Percentiles rank a stretch among this genome's conserved stretches.
Evolutionary conservation across 2,888 invertebrate genomes (phyloP).

Genomic region (Heliconius aoede): DNA sequence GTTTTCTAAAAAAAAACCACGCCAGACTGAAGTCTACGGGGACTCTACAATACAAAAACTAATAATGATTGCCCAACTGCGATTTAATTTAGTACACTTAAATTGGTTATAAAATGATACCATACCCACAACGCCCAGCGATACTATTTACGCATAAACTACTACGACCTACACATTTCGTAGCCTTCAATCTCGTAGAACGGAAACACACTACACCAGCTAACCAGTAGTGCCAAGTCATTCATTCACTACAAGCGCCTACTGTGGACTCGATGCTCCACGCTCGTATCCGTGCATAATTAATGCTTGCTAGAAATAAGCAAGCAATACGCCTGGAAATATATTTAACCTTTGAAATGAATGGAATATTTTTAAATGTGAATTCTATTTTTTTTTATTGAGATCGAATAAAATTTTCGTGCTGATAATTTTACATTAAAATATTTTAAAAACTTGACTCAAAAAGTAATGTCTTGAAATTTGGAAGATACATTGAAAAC

Average conservation of each 20-base stretch:
- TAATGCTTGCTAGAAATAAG: too few species aligned
- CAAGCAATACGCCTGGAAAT: conserved; percentile 16
- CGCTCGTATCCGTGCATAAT: conserved; percentile 13
- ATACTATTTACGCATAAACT: not conserved
- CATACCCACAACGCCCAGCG: not conserved
- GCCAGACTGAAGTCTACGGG: too few species aligned
- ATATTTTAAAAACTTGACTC: too few species aligned
- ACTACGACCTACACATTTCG: not conserved
- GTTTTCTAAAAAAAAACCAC: too few species aligned
- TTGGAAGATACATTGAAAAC: too few species aligned
- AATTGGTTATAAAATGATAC: too few species aligned
- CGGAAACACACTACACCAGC: conserved; percentile 9
- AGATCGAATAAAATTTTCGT: not conserved
- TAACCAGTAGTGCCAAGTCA: conserved; percentile 2
- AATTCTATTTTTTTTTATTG: not conserved
- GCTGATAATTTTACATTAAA: not conserved
- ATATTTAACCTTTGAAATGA: conserved; percentile 17
- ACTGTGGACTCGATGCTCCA: not conserved
- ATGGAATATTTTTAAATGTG: conserved; percentile 3
- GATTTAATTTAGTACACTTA: too few species aligned
- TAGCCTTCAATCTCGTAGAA: conserved; percentile 2
- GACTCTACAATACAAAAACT: too few species aligned
- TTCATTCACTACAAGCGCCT: conserved; percentile 13
- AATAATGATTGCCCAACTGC: too few species aligned
- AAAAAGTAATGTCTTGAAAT: too few species aligned